Evolutionary conservation across 2,797 vertebrate genomes (phyloP).

Genomic region (Nannoperca australis): DNA sequence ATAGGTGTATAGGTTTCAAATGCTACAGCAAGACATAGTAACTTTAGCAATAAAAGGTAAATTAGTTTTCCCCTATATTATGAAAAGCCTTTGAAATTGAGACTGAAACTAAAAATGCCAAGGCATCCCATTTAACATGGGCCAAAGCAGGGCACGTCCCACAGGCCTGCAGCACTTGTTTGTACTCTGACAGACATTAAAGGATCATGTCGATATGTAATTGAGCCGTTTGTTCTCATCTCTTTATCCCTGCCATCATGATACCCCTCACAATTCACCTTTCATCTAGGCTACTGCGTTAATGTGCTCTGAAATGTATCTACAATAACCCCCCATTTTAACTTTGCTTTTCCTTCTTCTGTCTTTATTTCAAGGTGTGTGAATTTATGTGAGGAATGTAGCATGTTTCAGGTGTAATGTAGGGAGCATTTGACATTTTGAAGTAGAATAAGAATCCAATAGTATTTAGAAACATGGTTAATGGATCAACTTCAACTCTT

Average conservation of each 20-base stretch:
- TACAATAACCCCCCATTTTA: conserved; percentile 14
- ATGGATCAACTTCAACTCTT: too few species aligned
- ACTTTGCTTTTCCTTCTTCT: neutral
- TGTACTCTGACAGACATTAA: conserved; percentile 54
- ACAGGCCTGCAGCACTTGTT: conserved; percentile 46
- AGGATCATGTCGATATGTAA: conserved; percentile 60
- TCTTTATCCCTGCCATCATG: conserved; percentile 55
- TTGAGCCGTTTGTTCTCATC: conserved; percentile 67
- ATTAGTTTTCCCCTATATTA: neutral
- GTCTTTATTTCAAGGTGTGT: neutral
- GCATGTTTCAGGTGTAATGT: neutral
- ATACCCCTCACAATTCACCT: conserved; percentile 23
- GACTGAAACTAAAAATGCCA: conserved; percentile 52
- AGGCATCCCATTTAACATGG: conserved; percentile 33
- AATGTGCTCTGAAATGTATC: conserved; percentile 29
- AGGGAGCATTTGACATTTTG: neutral
- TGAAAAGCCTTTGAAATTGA: conserved; percentile 36
- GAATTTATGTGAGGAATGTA: neutral
- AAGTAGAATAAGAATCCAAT: neutral
- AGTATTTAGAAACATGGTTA: neutral
- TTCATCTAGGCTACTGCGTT: conserved; percentile 22
- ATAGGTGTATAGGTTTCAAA: neutral
- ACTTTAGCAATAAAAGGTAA: neutral
- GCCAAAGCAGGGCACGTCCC: conserved; percentile 39
- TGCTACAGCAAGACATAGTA: rapidly evolving